phyloP scores from a whole-genome alignment of 2,797 vertebrate species.

The Hybognathus amarus region DNA sequence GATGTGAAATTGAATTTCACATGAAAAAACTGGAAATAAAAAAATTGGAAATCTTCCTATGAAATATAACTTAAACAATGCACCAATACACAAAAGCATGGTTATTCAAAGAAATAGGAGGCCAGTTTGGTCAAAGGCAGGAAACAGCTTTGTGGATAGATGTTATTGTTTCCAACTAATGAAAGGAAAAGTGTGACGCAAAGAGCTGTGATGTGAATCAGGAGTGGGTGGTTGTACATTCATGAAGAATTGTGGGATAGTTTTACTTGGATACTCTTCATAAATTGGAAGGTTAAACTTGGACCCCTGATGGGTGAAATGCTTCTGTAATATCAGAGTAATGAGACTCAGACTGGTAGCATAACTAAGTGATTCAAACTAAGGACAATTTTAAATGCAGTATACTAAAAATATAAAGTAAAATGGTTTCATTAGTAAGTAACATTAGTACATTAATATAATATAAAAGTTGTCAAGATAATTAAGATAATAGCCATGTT shows the following conservation, averaged over 20 bases:
- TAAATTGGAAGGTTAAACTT: conserved; percentile 12
- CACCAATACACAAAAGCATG: conserved; percentile 35
- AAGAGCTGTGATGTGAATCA: conserved; percentile 80
- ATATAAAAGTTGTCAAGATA: neutral
- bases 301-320: neutral
- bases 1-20: neutral
- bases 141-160: conserved; percentile 79
- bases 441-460: neutral
- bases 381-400: neutral
- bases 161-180: conserved; percentile 84
- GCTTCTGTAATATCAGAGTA: neutral
- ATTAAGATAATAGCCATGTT: neutral
- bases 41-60: conserved; percentile 16
- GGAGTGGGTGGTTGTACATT: conserved; percentile 76
- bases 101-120: conserved; percentile 49
- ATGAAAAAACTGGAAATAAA: neutral
- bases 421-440: neutral
- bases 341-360: neutral
- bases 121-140: conserved; percentile 72
- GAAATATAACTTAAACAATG: conserved; percentile 12
- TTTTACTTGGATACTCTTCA: conserved; percentile 68
- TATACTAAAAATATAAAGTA: neutral
- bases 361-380: neutral
- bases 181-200: conserved; percentile 85
- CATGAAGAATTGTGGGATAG: conserved; percentile 66